Evolutionary conservation across 2,113 vertebrate genomes (phyloP).

Genomic region (Oreotrochilus melanogaster): DNA sequence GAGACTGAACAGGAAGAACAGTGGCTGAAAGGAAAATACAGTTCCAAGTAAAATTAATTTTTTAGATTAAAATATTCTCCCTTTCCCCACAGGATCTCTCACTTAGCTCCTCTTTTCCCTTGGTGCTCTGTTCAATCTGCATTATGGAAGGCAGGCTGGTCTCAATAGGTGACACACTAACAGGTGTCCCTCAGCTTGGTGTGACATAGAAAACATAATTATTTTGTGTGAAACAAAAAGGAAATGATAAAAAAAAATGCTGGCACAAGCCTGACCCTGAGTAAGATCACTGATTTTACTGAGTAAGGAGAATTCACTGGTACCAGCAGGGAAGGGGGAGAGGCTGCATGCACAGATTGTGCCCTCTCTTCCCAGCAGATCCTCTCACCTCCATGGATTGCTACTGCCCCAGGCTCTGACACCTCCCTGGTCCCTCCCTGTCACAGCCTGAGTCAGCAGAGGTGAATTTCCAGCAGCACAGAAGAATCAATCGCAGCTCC

Average conservation of each 20-base stretch:
- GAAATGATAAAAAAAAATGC: neutral
- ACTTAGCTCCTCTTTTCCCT: neutral
- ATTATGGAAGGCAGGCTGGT: neutral
- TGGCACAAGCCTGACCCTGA: neutral
- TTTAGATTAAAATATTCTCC: neutral
- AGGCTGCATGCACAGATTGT: neutral
- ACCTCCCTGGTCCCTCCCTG: neutral
- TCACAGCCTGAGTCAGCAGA: neutral
- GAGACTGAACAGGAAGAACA: neutral
- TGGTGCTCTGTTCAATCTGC: neutral
- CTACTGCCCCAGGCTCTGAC: neutral
- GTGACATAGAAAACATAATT: neutral
- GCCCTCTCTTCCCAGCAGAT: neutral
- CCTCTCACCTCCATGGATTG: neutral
- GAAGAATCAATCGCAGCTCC: neutral
- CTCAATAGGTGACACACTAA: neutral
- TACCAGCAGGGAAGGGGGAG: neutral
- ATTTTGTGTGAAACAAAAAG: neutral
- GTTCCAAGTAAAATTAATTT: neutral
- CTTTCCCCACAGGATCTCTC: neutral
- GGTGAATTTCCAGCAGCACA: neutral
- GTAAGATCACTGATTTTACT: too few species aligned
- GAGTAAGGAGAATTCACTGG: neutral
- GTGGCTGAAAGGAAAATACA: neutral
- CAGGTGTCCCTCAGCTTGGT: neutral